phyloP scores from a whole-genome alignment of 2,797 vertebrate genomes.

The Polyboroides typus region DNA sequence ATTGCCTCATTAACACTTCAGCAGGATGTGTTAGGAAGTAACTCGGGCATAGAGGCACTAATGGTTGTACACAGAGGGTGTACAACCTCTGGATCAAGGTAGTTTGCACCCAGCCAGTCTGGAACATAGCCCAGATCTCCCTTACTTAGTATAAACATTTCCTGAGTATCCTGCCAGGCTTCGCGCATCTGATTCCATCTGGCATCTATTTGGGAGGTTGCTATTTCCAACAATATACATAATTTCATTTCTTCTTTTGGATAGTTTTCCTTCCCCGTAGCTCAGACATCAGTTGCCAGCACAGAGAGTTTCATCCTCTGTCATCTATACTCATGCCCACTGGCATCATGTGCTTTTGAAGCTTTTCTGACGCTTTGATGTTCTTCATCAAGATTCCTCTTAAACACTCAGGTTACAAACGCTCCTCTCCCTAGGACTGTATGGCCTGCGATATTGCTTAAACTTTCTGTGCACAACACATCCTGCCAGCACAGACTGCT shows the following conservation, averaged over 20 bases:
- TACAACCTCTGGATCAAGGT: background rate
- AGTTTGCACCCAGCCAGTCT: background rate
- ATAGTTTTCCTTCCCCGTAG: background rate
- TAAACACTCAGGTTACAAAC: background rate
- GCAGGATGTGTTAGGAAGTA: background rate
- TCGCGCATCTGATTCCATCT: background rate
- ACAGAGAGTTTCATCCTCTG: background rate
- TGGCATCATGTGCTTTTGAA: background rate
- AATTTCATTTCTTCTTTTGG: background rate
- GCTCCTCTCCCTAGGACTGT: background rate
- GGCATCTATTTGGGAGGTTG: background rate
- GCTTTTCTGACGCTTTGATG: background rate
- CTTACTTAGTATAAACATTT: background rate
- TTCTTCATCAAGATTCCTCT: background rate
- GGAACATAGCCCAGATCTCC: background rate
- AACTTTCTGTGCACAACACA: background rate
- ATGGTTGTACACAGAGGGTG: background rate
- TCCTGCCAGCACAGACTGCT: background rate
- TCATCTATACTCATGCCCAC: background rate
- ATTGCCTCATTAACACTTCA: conserved; percentile 1
- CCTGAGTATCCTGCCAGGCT: background rate
- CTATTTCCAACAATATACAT: background rate
- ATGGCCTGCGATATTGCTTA: background rate
- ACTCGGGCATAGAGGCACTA: background rate
- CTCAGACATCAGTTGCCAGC: background rate